These are phyloP conservation scores for Caligus rogercresseyi DNA, from an alignment of 1,140 invertebrate genomes.

Conservation along the genomic window DNA sequence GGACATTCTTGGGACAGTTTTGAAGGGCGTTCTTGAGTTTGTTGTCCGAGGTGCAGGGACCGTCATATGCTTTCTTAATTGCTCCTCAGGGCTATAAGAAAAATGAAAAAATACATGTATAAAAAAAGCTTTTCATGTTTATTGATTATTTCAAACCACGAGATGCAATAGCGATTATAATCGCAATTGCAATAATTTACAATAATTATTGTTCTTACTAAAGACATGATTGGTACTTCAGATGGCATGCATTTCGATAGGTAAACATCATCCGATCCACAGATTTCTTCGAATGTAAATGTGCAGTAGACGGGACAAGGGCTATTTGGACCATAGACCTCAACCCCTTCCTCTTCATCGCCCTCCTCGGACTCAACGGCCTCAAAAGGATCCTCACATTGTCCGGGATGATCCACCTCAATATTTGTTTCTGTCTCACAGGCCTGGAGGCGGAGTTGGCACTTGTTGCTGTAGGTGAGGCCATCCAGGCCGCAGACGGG, in stretches of 20 bases:
- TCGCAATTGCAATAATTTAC: too few relatives aligned
- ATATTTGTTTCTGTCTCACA: slow-evolving; percentile 33
- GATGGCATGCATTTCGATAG: background rate
- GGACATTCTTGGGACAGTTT: slow-evolving; percentile 30
- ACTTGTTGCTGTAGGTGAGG: slow-evolving; percentile 46
- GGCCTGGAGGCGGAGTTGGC: slow-evolving; percentile 44
- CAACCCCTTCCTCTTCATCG: background rate
- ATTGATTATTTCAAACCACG: too few relatives aligned
- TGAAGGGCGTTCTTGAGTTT: slow-evolving; percentile 23
- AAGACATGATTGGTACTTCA: background rate
- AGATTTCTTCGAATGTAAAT: background rate
- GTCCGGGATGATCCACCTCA: background rate
- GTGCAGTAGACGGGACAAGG: background rate
- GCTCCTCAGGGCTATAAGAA: background rate
- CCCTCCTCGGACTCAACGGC: background rate
- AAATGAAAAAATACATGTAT: too few relatives aligned
- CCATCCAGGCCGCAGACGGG: slow-evolving; percentile 46
- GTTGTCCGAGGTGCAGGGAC: background rate
- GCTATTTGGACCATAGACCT: too few relatives aligned
- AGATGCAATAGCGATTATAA: too few relatives aligned
- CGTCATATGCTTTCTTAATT: background rate
- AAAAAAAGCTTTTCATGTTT: too few relatives aligned
- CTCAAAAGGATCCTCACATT: background rate
- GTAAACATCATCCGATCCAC: background rate
- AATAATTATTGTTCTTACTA: background rate